Evolutionary conservation across 2,888 invertebrate genomes (phyloP), one percentile per base, ranked within the genome.

Genomic region (Rhagium mordax): DNA sequence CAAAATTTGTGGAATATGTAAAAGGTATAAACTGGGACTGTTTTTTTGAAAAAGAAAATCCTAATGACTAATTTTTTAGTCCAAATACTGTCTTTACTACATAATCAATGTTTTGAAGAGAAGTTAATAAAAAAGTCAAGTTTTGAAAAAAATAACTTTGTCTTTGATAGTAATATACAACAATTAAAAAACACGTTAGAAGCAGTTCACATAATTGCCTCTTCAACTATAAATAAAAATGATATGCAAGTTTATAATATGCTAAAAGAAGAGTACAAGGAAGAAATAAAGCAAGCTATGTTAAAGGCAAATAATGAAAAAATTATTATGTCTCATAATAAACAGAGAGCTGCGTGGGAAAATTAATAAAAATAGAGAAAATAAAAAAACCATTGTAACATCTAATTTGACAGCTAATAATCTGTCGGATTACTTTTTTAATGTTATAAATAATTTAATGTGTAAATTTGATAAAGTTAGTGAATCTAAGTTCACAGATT

Each of bases 121-220:
- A 64, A 47, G 47, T 10, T 47, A 5, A 47, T 24, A 4, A 24
- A 24, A 24, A 24, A 24, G 24, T 24, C 6, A 4, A 24, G 6
- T 6, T 24, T 24, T 4, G 24, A 24, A 24, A 24, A 24, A 24
- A 24, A 24, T 4, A 24, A 24, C 24, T 4, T n/a, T n/a, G n/a
- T n/a, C 24, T 24, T 24, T 6, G 24, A 24, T 24, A 24, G 24
- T 6, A 47, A 60, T 60, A 61, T 61, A 27, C 61, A 15, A 47
- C 64, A 48, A 64, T 64, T 49, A 16, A 64, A 64, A 49, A 21
- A 49, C 24, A 64, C 64, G 21, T 49, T 64, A 13, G 64, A 64
- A 49, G 64, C 47, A 20, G 64, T 64, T 64, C 64, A 64, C 49
- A 29, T 49, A 49, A 64, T 64, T 49, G 64, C 51, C 49, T 49